A percentile compares a stretch with the other conserved stretches of the same genome.
Conservation (phyloP, 92 coral and sea anemone genomes). For the Epizoanthus scotinus region DNA sequence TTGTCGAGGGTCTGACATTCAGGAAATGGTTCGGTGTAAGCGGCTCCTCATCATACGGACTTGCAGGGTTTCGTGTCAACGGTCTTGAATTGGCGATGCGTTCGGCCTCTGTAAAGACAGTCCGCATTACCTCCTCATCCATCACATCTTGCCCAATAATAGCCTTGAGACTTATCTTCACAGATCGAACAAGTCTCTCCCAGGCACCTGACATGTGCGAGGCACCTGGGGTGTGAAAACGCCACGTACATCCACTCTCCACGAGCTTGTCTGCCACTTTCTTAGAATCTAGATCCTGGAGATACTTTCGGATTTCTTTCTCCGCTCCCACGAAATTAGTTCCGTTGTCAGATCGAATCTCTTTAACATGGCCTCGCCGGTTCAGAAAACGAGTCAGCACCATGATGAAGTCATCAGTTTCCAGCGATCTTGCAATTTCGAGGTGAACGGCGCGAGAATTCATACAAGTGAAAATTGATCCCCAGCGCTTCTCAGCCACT, state of each 20-base stretch:
- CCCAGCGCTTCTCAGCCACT: constrained; percentile 11
- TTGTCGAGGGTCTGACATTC: constrained; percentile 36
- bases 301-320: constrained; percentile 4
- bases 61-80: constrained; percentile 48
- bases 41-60: constrained; percentile 40
- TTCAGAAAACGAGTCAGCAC: constrained; percentile 24
- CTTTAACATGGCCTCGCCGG: constrained; percentile 47
- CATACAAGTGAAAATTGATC: constrained; percentile 14
- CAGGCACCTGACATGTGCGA: constrained; percentile 49
- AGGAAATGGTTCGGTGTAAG: constrained; percentile 46
- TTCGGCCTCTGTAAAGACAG: constrained; percentile 36
- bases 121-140: constrained; percentile 36
- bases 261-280: constrained; percentile 3
- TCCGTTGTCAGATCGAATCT: constrained; percentile 46
- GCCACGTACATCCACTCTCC: constrained; percentile 31
- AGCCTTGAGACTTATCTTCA: constrained; percentile 37
- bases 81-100: constrained; percentile 38
- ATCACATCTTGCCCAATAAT: constrained; percentile 37
- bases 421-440: constrained; percentile 31
- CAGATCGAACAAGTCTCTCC: constrained; percentile 40
- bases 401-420: constrained; percentile 26
- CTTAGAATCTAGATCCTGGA: constrained; percentile 1
- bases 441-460: constrained; percentile 36
- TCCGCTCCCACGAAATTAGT: constrained; percentile 41
- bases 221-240: constrained; percentile 47